Percentiles rank a stretch among this genome's conserved stretches.
Conservation (phyloP, 2,888 invertebrate genomes). For the Apamea sordens region DNA sequence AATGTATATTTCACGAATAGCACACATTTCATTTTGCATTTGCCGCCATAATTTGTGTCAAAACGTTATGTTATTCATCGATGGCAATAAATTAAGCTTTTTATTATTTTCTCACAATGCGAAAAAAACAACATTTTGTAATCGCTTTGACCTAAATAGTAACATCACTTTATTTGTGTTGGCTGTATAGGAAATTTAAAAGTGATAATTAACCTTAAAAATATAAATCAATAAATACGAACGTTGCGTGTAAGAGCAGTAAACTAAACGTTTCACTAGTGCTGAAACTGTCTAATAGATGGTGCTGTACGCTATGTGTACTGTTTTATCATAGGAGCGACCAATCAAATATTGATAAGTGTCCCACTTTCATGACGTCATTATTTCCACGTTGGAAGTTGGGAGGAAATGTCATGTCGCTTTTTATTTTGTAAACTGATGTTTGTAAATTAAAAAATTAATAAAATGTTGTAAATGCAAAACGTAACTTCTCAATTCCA, state of each 20-base stretch:
- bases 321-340: constrained; percentile 77
- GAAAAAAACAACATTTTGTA: neutral
- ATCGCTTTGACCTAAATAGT: neutral
- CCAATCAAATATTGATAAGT: constrained; percentile 86
- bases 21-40: neutral
- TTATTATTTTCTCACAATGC: neutral
- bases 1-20: neutral
- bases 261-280: constrained; percentile 58
- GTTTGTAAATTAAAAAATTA: constrained; percentile 69
- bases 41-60: constrained; percentile 21
- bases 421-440: constrained; percentile 79
- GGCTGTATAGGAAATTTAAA: neutral
- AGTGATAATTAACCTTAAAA: neutral
- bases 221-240: neutral
- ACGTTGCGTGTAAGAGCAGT: neutral
- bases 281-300: constrained; percentile 69
- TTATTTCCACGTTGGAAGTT: constrained; percentile 92
- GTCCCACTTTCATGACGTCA: constrained; percentile 90
- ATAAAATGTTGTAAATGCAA: constrained; percentile 66
- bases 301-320: constrained; percentile 69
- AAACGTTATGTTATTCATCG: constrained; percentile 28
- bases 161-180: neutral
- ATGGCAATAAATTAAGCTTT: neutral
- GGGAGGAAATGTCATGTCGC: constrained; percentile 85
- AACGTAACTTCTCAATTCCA: constrained; percentile 51